Evolutionary conservation across 2,888 invertebrate species (phyloP).

Genomic region (Melinaea menophilus): DNA sequence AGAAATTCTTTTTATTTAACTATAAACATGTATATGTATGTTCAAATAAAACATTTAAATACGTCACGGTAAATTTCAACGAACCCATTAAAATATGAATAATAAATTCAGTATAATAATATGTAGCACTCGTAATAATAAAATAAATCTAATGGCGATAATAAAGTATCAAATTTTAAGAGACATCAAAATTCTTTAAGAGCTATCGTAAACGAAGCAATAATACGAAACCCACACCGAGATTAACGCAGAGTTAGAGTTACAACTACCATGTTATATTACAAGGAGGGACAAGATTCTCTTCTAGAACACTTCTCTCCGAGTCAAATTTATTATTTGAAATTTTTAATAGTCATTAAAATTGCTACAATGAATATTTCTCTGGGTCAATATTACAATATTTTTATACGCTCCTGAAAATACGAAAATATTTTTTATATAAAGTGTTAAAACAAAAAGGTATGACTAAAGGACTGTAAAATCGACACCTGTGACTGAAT

Average conservation of each 20-base stretch:
- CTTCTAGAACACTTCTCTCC: too few species aligned
- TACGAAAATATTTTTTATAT: not conserved
- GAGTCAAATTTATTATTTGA: too few species aligned
- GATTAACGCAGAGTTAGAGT: too few species aligned
- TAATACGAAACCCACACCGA: too few species aligned
- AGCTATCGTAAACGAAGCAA: not conserved
- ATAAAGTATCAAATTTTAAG: not conserved
- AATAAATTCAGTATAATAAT: not conserved
- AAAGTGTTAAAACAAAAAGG: not conserved
- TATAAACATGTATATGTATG: not conserved
- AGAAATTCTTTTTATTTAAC: constrained; percentile 17
- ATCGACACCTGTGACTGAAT: not conserved
- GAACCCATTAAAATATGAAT: not conserved
- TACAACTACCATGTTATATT: too few species aligned
- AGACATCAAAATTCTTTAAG: not conserved
- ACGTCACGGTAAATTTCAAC: not conserved
- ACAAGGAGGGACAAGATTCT: too few species aligned
- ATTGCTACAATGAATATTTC: too few species aligned
- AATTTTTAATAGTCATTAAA: too few species aligned
- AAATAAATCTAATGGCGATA: not conserved
- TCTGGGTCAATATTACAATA: too few species aligned
- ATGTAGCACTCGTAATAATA: not conserved
- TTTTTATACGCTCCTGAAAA: not conserved
- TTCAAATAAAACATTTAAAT: not conserved
- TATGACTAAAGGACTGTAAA: not conserved